Evolutionary conservation across 2,888 invertebrate species (phyloP).

Genomic region (Lathronympha strigana): DNA sequence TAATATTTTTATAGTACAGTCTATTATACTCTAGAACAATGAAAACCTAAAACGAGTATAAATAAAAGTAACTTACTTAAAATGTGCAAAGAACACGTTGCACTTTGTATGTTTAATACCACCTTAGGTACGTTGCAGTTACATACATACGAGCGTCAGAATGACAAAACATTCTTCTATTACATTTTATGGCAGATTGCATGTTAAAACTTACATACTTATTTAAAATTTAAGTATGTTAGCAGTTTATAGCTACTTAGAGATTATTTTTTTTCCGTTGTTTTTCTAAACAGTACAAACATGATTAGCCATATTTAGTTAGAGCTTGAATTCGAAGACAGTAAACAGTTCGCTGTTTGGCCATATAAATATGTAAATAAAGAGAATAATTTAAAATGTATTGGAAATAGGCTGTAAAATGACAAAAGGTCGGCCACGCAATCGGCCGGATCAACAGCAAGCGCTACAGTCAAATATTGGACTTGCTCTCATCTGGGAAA

Average conservation of each 20-base stretch:
- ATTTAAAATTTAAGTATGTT: no score
- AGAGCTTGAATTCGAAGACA: no score
- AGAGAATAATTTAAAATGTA: conserved; percentile 6
- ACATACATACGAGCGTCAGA: no score
- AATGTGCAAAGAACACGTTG: no score
- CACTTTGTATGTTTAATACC: conserved; percentile 17
- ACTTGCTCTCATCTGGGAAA: conserved; percentile 30
- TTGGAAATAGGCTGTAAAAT: conserved; percentile 12
- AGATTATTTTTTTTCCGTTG: no score
- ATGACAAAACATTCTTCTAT: no score
- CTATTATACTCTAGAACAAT: not conserved
- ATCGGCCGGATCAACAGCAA: conserved; percentile 26
- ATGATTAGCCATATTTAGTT: no score
- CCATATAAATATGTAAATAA: not conserved
- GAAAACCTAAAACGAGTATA: conserved; percentile 12
- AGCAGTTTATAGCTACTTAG: no score
- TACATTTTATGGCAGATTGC: conserved; percentile 16
- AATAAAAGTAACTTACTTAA: conserved; percentile 11
- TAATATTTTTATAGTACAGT: no score
- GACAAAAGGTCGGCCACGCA: conserved; percentile 22
- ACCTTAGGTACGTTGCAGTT: no score
- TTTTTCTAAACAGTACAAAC: no score
- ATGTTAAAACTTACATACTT: conserved; percentile 1
- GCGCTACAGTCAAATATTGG: conserved; percentile 38
- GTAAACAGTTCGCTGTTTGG: no score